Conservation (phyloP, 2,888 invertebrate species). For the Neoaliturus tenellus region DNA sequence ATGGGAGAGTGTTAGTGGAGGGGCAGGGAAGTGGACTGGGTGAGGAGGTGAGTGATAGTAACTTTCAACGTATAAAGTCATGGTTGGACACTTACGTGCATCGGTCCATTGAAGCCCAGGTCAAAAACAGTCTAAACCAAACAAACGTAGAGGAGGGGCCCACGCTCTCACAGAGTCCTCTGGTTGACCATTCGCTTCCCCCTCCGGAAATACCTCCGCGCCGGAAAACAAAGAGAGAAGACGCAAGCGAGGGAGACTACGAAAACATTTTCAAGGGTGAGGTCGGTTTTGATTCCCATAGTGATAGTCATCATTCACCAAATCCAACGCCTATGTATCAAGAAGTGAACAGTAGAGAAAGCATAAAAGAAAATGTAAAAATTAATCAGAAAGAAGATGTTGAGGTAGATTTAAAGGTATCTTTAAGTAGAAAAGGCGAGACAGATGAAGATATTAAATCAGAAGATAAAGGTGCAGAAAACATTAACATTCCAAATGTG, state of each 20-base stretch:
- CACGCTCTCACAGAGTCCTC: slow-evolving; percentile 25
- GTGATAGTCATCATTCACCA: background rate
- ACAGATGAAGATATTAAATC: background rate
- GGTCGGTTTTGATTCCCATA: background rate
- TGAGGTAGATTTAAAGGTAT: background rate
- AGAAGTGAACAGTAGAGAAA: background rate
- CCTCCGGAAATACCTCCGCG: background rate
- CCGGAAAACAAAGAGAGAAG: background rate
- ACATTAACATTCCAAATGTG: background rate
- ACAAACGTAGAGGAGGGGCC: background rate
- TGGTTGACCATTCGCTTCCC: slow-evolving; percentile 20
- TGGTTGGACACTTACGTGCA: slow-evolving; percentile 61
- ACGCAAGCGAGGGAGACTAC: background rate
- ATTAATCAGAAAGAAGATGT: background rate
- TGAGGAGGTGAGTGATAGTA: slow-evolving; percentile 65
- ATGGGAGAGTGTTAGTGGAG: slow-evolving; percentile 59
- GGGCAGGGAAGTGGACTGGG: slow-evolving; percentile 59
- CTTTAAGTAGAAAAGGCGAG: background rate
- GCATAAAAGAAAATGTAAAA: background rate
- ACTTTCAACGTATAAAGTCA: slow-evolving; percentile 60
- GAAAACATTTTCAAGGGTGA: slow-evolving; percentile 5
- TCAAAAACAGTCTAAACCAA: background rate
- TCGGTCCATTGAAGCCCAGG: slow-evolving; percentile 34
- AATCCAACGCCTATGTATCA: background rate
- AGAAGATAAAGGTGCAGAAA: background rate